These are phyloP conservation scores for Tinea semifulvella DNA, from an alignment of 2,888 invertebrate genomes.

Conservation along the genomic window DNA sequence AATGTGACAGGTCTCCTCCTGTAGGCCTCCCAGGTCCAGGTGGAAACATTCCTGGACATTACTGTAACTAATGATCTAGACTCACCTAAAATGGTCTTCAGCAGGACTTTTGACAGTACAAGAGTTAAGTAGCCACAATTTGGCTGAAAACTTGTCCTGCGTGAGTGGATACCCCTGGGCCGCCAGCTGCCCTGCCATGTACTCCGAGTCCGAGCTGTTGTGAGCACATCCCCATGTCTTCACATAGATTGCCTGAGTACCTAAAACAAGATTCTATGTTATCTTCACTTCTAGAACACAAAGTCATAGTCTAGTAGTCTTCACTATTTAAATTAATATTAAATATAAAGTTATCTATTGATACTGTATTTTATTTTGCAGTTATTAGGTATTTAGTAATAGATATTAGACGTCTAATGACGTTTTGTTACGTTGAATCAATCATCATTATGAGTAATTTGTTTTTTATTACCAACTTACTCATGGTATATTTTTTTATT, in stretches of 20 bases:
- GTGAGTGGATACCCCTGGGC: conserved; percentile 88
- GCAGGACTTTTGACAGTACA: conserved; percentile 98
- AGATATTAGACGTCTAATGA: too few relatives aligned
- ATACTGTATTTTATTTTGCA: background rate
- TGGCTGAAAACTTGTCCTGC: conserved; percentile 81
- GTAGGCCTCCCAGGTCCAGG: too few relatives aligned
- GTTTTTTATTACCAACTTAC: too few relatives aligned
- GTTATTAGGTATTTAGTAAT: background rate
- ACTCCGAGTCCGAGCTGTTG: conserved; percentile 97
- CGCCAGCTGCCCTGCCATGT: conserved; percentile 96
- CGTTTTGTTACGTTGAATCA: too few relatives aligned
- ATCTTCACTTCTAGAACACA: too few relatives aligned
- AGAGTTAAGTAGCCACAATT: conserved; percentile 95
- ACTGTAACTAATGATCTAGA: too few relatives aligned
- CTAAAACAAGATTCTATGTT: conserved; percentile 61
- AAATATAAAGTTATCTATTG: too few relatives aligned
- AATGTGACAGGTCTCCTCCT: too few relatives aligned
- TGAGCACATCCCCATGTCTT: conserved; percentile 99
- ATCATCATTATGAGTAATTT: too few relatives aligned
- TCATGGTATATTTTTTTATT: too few relatives aligned
- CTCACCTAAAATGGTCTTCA: conserved; percentile 86
- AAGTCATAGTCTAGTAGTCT: background rate
- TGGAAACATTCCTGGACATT: too few relatives aligned
- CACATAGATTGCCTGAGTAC: conserved; percentile 83
- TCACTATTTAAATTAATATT: background rate